Base-by-base conservation (phyloP, 2,888 invertebrate genomes). In the Listrodromus nycthemerus region DNA sequence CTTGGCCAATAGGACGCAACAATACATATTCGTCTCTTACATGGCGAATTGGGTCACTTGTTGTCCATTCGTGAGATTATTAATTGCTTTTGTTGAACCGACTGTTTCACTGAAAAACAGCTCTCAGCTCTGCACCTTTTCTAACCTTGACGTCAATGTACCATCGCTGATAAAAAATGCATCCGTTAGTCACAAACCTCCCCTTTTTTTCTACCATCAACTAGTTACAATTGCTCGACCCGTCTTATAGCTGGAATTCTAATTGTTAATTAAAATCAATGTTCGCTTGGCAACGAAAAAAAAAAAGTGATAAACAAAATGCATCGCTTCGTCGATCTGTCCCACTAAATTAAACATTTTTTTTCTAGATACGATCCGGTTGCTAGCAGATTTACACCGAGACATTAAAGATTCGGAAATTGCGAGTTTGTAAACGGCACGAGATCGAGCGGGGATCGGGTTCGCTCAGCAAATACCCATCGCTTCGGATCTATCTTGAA, bases 111-210 rank as follows among this genome's bases (percentile, higher is more conserved):
- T 63, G 37, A 52, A 52, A 33, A 70, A 65, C 41, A 45, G 24
- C 80, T 70, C 24, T 52, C 27, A 75, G 21, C 74, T 70, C 50
- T 67, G 7, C 33, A 70, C 13, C n/a, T 13, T 16, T 1, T 24
- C 10, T 6, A 81, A 75, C 75, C 80, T 81, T 76, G 80, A 75
- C 33, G 41, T 24, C 16, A 70, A n/a, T 61, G 27, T 65, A 70
- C 80, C 67, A 65, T 81, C 70, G 70, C 75, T 70, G 75, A 70
- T 76, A 52, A 75, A 75, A 13, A 75, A 81, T 63, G 65, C 70
- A 70, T 75, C 16, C 41, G 41, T 19, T 70, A 65, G 37, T 30
- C 13, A 6, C 27, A 16, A 58, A n/a, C 30, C 4, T 45, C 16
- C 6, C 5, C n/a, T 45, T 48, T 67, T 66, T 58, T 58, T 58